Evolutionary conservation across 2,888 invertebrate species (phyloP), one percentile per base, ranked within the genome.

Genomic region (Neelides folsomi): DNA sequence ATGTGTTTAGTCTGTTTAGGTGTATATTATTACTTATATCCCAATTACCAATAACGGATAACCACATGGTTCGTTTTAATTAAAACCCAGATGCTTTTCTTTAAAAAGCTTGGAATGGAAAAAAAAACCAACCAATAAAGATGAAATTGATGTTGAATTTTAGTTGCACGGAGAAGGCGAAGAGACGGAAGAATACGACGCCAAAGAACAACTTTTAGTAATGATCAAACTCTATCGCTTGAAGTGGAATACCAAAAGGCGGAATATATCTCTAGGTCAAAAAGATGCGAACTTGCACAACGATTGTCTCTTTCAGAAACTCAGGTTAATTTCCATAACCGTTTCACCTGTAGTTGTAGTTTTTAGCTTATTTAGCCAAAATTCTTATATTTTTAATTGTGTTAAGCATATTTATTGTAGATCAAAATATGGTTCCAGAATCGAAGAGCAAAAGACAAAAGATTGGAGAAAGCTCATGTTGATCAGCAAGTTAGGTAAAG

Each of bases 351-450:
- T 19, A 38, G 13, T 16, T 47, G 12, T 16, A 19, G 6, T 47
- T 7, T 5, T 27, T 27, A 27, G 27, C 7, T 5, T 27, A 5
- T 3, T 27, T 27, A 27, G 27, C 27, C 27, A 27, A 6, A 12
- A 48, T 35, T 48, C 34, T 2, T 48, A 12, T 13, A 19, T 3
- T 7, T 39, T 20, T 1, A n/a, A 40, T 48, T 40, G 12, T 40
- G 5, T 40, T n/a, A n/a, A n/a, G n/a, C n/a, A n/a, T n/a, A n/a
- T n/a, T n/a, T n/a, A 46, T 46, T 56, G 12, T 72, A 87, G 72
- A 86, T 87, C 63, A 87, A 87, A 71, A 87, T 87, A 54, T 86
- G 86, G 86, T 94, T 93, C 71, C 94, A 94, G 73, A 94, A 94
- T 71, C 77, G 94, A 58, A 77, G 94, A 63, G 94, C 94, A 19